Percentiles rank a stretch among this genome's conserved stretches.
Conservation (phyloP, 2,113 vertebrate genomes). For the Ia io region DNA sequence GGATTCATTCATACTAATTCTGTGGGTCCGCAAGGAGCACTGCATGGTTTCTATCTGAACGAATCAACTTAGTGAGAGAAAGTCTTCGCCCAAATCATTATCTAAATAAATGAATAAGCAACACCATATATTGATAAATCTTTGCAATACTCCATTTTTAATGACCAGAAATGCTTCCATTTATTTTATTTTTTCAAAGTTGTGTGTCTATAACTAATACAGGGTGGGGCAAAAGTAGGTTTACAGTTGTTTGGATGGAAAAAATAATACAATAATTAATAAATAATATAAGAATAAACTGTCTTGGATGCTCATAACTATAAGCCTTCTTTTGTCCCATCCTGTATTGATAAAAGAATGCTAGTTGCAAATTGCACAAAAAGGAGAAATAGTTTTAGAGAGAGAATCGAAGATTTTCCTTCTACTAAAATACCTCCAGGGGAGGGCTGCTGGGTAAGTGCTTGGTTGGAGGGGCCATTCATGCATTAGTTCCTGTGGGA, state of each 20-base stretch:
- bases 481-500: fast-evolving
- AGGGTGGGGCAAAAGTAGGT: not conserved
- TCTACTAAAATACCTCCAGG: too few species aligned
- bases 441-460: not conserved
- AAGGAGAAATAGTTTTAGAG: not conserved
- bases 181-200: not conserved
- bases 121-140: not conserved
- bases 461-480: not conserved
- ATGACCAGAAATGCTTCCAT: not conserved
- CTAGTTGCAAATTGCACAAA: not conserved
- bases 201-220: not conserved
- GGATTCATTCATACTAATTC: not conserved
- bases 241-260: not conserved
- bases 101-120: not conserved
- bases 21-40: not conserved
- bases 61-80: not conserved
- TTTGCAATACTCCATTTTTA: not conserved
- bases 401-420: not conserved
- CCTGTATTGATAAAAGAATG: not conserved
- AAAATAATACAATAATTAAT: not conserved
- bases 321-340: not conserved
- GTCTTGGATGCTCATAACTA: not conserved
- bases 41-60: not conserved
- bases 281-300: not conserved
- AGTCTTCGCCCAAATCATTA: not conserved